Evolutionary conservation across 2,113 vertebrate species (phyloP).

Genomic region (Rhegmatorhina hoffmannsi): DNA sequence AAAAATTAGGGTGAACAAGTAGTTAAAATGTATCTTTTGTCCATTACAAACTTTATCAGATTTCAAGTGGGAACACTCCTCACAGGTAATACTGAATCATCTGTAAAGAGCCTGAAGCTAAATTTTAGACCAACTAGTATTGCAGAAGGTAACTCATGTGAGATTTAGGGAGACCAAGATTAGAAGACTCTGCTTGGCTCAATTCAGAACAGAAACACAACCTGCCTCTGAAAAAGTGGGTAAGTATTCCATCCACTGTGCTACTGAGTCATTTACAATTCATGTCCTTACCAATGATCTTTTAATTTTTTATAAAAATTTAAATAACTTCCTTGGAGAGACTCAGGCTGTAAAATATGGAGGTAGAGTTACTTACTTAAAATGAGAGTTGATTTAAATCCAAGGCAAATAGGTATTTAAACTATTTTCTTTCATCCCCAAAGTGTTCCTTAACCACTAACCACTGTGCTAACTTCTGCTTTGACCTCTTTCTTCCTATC

Average conservation of each 20-base stretch:
- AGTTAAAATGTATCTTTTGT: background rate
- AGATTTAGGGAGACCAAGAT: background rate
- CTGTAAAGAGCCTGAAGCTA: background rate
- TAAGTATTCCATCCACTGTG: background rate
- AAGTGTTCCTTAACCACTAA: background rate
- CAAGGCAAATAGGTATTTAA: background rate
- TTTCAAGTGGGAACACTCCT: background rate
- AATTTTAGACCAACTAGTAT: background rate
- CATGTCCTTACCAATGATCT: background rate
- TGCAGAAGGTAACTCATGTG: background rate
- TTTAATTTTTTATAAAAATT: slow-evolving; percentile 1
- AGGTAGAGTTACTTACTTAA: background rate
- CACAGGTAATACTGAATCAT: background rate
- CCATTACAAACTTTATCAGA: background rate
- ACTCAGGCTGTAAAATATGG: background rate
- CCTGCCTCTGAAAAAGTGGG: background rate
- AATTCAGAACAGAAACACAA: background rate
- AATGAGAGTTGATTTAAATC: background rate
- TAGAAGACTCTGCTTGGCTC: background rate
- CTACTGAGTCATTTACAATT: background rate
- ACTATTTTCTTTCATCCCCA: background rate
- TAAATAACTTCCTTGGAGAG: background rate
- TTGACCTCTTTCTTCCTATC: background rate
- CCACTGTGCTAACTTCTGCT: background rate
- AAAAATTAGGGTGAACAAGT: background rate